Conservation (phyloP, 2,797 vertebrate genomes). For the Pagetopsis macropterus region DNA sequence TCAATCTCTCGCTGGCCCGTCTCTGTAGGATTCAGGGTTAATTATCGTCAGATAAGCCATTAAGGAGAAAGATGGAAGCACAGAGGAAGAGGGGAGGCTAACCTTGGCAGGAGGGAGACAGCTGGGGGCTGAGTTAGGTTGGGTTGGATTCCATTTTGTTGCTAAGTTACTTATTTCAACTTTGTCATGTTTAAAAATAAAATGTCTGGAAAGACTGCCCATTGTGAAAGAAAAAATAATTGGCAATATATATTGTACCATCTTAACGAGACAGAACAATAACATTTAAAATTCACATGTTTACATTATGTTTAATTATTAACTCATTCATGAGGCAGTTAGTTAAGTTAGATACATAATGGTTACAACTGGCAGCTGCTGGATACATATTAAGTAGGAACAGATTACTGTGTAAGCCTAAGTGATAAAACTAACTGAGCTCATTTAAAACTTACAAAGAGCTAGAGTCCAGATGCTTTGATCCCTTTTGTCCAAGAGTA, state of each 20-base stretch:
- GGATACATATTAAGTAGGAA: neutral
- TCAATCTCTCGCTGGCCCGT: constrained; percentile 82
- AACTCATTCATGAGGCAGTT: neutral
- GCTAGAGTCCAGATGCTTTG: constrained; percentile 5
- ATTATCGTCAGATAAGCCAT: constrained; percentile 87
- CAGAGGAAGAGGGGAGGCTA: constrained; percentile 73
- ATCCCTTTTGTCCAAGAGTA: constrained; percentile 28
- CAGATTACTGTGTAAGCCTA: neutral
- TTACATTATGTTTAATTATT: neutral
- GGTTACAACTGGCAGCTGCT: neutral
- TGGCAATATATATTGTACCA: neutral
- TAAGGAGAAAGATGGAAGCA: constrained; percentile 81
- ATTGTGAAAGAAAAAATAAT: neutral
- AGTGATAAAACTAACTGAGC: neutral
- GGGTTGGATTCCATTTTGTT: constrained; percentile 64
- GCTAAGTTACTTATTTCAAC: constrained; percentile 36
- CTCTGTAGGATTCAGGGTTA: constrained; percentile 86
- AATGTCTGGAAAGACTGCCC: constrained; percentile 3
- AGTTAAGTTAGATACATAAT: neutral
- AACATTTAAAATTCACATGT: neutral
- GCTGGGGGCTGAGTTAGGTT: constrained; percentile 62
- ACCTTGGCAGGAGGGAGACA: constrained; percentile 75
- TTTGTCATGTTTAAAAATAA: neutral
- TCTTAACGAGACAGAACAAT: neutral
- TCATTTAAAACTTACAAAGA: constrained; percentile 5